Evolutionary conservation across 2,113 vertebrate species (phyloP).

Genomic region (Carettochelys insculpta): DNA sequence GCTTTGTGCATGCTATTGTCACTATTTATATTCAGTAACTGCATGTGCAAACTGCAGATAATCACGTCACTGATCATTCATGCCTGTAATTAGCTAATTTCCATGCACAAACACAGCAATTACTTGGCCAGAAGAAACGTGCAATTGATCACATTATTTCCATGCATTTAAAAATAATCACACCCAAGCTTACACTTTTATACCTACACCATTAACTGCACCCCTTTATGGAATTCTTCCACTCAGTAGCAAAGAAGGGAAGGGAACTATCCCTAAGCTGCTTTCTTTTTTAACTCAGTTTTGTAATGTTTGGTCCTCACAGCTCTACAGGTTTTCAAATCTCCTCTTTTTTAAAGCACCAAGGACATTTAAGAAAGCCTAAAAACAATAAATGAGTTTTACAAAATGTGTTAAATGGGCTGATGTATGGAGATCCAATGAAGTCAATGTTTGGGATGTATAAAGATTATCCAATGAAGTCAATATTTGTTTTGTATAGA

Average conservation of each 20-base stretch:
- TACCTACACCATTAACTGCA: neutral
- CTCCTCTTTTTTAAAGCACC: neutral
- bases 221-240: neutral
- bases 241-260: neutral
- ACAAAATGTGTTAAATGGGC: neutral
- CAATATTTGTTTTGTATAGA: neutral
- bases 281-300: neutral
- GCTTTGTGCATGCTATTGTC: neutral
- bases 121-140: neutral
- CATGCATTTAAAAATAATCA: neutral
- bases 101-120: neutral
- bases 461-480: neutral
- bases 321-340: neutral
- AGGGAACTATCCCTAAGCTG: neutral
- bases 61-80: neutral
- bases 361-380: neutral
- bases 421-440: neutral
- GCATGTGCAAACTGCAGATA: neutral
- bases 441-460: neutral
- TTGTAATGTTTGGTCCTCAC: neutral
- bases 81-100: constrained; percentile 16
- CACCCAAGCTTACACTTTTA: neutral
- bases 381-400: neutral
- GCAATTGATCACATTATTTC: neutral
- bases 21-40: constrained; percentile 7